Percentiles rank a stretch among this genome's conserved stretches.
phyloP scores from a whole-genome alignment of 2,113 vertebrate genomes.

The Lasiurus borealis region DNA sequence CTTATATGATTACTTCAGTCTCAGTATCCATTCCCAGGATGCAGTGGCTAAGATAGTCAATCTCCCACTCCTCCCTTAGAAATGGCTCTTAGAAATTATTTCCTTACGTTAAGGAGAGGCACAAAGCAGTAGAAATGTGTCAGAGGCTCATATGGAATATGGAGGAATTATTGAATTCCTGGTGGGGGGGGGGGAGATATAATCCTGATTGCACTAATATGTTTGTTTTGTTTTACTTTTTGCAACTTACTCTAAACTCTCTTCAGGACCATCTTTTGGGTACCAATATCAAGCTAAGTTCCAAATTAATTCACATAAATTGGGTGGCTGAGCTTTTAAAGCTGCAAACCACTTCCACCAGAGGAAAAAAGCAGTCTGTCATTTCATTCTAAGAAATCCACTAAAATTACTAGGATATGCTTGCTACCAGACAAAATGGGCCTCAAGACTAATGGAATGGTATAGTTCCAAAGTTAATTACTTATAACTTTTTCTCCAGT shows the following conservation, averaged over 20 bases:
- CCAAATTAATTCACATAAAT: not conserved
- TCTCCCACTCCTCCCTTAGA: not conserved
- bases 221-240: not conserved
- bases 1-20: not conserved
- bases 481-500: conserved; percentile 45
- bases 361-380: not conserved
- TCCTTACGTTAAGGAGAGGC: not conserved
- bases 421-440: not conserved
- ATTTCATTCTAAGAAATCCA: not conserved
- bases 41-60: not conserved
- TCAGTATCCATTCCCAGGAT: not conserved
- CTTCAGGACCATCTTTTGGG: not conserved
- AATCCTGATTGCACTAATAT: not conserved
- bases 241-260: not conserved
- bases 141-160: not conserved
- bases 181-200: not conserved
- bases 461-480: conserved; percentile 34
- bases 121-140: not conserved
- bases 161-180: not conserved
- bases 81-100: not conserved
- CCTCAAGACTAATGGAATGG: not conserved
- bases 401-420: not conserved
- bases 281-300: not conserved
- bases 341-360: not conserved
- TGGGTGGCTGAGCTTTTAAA: conserved; percentile 34